phyloP scores from a whole-genome alignment of 1,140 invertebrate species.

The Contarinia nasturtii region DNA sequence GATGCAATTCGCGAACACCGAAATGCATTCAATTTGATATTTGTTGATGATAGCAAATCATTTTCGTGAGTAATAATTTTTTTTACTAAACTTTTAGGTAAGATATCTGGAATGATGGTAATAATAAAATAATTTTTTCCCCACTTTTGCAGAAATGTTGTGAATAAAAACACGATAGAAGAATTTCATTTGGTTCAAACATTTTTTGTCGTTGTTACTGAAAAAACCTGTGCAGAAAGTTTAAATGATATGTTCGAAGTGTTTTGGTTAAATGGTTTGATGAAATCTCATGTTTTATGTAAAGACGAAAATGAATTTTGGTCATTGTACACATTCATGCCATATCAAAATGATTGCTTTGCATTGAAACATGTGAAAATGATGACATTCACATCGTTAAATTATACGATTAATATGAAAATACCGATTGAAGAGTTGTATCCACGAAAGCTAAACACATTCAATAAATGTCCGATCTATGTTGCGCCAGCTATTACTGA shows the following conservation, averaged over 20 bases:
- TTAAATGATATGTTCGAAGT: neutral
- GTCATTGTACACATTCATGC: neutral
- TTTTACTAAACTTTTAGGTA: too few species aligned
- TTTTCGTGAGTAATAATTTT: too few species aligned
- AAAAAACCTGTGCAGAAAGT: neutral
- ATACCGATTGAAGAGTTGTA: neutral
- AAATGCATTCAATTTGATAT: too few species aligned
- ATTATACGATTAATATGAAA: neutral
- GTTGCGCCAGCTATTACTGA: neutral
- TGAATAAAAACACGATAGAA: too few species aligned
- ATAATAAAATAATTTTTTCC: too few species aligned
- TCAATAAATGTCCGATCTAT: neutral
- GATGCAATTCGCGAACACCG: too few species aligned
- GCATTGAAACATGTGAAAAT: neutral
- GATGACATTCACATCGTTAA: neutral
- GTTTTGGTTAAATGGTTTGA: neutral
- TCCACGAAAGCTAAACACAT: neutral
- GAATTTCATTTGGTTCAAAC: too few species aligned
- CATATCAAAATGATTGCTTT: neutral
- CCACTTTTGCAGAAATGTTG: too few species aligned
- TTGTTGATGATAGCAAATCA: too few species aligned
- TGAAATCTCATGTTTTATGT: neutral
- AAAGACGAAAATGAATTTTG: neutral
- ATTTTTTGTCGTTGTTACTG: neutral
- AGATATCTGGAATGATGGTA: too few species aligned